Evolutionary conservation across 2,113 vertebrate genomes (phyloP).

Genomic region (Oncorhynchus gorbuscha): DNA sequence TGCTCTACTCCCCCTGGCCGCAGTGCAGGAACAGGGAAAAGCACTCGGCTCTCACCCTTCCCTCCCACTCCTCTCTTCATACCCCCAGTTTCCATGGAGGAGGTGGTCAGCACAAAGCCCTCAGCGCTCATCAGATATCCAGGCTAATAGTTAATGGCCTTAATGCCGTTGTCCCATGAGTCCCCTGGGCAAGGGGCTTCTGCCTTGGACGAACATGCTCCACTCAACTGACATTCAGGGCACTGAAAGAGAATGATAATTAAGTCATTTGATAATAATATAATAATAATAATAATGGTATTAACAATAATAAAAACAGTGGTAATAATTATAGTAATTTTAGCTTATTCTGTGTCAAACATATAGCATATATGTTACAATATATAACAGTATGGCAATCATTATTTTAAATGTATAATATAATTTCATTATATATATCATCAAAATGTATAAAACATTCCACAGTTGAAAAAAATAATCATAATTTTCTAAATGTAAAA

Average conservation of each 20-base stretch:
- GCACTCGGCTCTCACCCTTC: slow-evolving; percentile 58
- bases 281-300: not conserved
- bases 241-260: not conserved
- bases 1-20: slow-evolving; percentile 42
- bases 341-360: too few relatives aligned
- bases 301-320: not conserved
- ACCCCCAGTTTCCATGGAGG: slow-evolving; percentile 42
- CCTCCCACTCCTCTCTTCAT: slow-evolving; percentile 21
- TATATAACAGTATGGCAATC: too few relatives aligned
- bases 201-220: slow-evolving; percentile 7
- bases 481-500: not conserved
- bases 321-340: not conserved
- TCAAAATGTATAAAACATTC: too few relatives aligned
- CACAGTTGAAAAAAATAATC: too few relatives aligned
- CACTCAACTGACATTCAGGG: slow-evolving; percentile 3
- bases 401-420: too few relatives aligned
- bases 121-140: slow-evolving; percentile 65
- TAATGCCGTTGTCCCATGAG: slow-evolving; percentile 31
- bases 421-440: too few relatives aligned
- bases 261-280: too few relatives aligned
- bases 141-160: slow-evolving; percentile 66
- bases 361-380: not conserved
- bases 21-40: slow-evolving; percentile 69
- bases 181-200: slow-evolving; percentile 37
- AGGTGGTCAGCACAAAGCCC: slow-evolving; percentile 44